Conservation (phyloP, 2,113 vertebrate genomes). For the Dipodomys merriami region DNA sequence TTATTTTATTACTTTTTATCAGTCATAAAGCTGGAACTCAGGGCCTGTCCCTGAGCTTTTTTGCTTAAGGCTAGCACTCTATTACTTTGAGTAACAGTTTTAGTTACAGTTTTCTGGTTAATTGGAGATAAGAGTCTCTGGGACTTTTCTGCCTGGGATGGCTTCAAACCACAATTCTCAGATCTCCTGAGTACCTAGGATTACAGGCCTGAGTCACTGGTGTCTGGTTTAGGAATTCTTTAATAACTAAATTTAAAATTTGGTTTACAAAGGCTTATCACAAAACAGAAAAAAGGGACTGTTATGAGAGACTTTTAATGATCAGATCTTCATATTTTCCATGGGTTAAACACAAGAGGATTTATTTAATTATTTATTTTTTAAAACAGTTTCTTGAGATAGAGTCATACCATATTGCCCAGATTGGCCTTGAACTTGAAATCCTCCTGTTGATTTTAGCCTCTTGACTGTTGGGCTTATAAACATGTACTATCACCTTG, state of each 20-base stretch:
- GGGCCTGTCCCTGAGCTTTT: too few species aligned
- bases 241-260: neutral
- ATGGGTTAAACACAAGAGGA: too few species aligned
- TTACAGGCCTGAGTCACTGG: too few species aligned
- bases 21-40: too few species aligned
- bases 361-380: neutral
- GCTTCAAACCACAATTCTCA: too few species aligned
- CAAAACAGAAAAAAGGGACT: neutral
- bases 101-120: too few species aligned
- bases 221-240: neutral
- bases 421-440: neutral
- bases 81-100: too few species aligned
- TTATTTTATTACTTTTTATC: neutral
- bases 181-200: too few species aligned
- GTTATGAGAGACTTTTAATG: neutral
- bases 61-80: too few species aligned
- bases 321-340: neutral
- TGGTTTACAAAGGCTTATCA: neutral
- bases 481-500: neutral
- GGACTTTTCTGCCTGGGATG: too few species aligned
- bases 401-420: neutral
- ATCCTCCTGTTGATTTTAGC: neutral
- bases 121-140: too few species aligned
- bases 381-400: neutral
- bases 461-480: neutral